A percentile compares a stretch with the other conserved stretches of the same genome.
Evolutionary conservation across 2,797 vertebrate genomes (phyloP).

Genomic region (Sebastes goodei): DNA sequence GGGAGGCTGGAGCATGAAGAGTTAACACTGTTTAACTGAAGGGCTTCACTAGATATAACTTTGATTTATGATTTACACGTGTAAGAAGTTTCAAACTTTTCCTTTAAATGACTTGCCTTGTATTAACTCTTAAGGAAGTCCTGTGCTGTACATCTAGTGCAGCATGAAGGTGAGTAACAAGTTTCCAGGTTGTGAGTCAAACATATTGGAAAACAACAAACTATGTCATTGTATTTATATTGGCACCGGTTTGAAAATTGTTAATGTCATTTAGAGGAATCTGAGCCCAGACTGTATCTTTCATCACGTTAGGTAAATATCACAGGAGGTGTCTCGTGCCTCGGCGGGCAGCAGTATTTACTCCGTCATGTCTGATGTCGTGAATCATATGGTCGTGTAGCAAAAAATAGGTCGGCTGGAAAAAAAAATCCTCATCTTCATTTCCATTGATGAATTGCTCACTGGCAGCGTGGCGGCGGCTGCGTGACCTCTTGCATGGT

Average conservation of each 20-base stretch:
- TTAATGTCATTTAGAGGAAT: neutral
- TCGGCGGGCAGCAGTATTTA: neutral
- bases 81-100: too few species aligned
- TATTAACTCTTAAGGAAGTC: neutral
- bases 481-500: slow-evolving; percentile 5
- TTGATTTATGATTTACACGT: too few species aligned
- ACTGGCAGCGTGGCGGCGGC: slow-evolving; percentile 1
- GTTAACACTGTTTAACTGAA: too few species aligned
- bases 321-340: neutral
- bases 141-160: neutral
- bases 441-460: slow-evolving; percentile 40
- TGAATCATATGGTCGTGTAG: slow-evolving; percentile 28
- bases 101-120: neutral
- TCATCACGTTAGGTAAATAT: neutral
- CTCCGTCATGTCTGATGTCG: neutral
- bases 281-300: neutral
- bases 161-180: neutral
- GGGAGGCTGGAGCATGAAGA: too few species aligned
- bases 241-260: neutral
- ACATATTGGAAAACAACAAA: neutral
- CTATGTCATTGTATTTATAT: neutral
- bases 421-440: slow-evolving; percentile 3
- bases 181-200: neutral
- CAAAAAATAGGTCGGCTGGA: neutral
- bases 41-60: too few species aligned